A percentile compares a stretch with the other conserved stretches of the same genome.
These are phyloP conservation scores for Ichneumoninae sp. DNA, from an alignment of 2,888 invertebrate species.

Conservation along the genomic window DNA sequence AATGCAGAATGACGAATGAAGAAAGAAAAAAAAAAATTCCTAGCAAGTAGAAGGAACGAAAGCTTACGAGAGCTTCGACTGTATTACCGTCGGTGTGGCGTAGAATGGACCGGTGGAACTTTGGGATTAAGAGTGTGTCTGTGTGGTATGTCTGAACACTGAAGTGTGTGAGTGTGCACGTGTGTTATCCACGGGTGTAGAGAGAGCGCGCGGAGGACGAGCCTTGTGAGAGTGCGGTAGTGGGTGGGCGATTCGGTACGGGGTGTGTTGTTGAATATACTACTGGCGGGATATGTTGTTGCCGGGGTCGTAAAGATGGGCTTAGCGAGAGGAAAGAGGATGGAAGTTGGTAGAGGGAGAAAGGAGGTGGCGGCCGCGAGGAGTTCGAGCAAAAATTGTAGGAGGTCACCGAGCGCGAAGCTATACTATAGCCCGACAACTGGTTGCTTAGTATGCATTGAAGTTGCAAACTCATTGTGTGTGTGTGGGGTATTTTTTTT, in stretches of 20 bases:
- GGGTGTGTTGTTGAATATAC: constrained; percentile 66
- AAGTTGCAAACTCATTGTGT: constrained; percentile 83
- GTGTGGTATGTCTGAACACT: constrained; percentile 35
- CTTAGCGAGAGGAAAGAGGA: constrained; percentile 69
- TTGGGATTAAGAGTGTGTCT: constrained; percentile 66
- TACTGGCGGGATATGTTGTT: constrained; percentile 70
- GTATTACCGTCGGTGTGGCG: constrained; percentile 30
- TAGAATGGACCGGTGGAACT: constrained; percentile 59
- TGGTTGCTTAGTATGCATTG: constrained; percentile 84
- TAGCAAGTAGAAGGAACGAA: not conserved
- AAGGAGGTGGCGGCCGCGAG: constrained; percentile 68
- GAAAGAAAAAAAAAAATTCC: not conserved
- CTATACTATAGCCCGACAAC: constrained; percentile 66
- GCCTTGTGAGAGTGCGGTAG: constrained; percentile 48
- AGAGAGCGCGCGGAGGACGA: constrained; percentile 31
- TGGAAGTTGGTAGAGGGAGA: constrained; percentile 57
- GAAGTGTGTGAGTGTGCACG: constrained; percentile 47
- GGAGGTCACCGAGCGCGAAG: constrained; percentile 53
- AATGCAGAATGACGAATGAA: not conserved
- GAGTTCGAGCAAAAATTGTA: constrained; percentile 62
- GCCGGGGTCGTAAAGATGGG: constrained; percentile 78
- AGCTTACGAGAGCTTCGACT: constrained; percentile 23
- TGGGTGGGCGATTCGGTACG: constrained; percentile 58
- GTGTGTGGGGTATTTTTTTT: constrained; percentile 72
- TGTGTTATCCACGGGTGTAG: constrained; percentile 61